phyloP scores from a whole-genome alignment of 2,113 vertebrate genomes.

The Chelonoidis abingdonii region DNA sequence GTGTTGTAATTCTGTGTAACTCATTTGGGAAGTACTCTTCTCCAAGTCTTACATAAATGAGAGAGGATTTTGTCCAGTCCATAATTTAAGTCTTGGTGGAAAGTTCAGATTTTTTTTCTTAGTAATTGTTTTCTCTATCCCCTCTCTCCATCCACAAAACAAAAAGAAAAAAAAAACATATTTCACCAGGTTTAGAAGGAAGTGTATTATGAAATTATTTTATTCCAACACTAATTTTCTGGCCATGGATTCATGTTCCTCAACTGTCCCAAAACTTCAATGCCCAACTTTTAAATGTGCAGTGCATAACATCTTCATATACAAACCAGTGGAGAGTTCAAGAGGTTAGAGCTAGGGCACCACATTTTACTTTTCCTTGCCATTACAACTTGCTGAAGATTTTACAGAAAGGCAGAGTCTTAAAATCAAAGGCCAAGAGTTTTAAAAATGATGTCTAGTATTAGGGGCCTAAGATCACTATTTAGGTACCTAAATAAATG shows the following conservation, averaged over 20 bases:
- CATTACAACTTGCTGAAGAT: background rate
- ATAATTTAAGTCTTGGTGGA: background rate
- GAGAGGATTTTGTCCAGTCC: background rate
- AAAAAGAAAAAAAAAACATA: background rate
- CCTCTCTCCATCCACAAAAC: background rate
- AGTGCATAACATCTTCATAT: background rate
- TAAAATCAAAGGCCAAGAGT: background rate
- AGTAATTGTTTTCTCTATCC: background rate
- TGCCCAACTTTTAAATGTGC: background rate
- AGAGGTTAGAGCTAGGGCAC: background rate
- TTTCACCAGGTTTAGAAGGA: background rate
- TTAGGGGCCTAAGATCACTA: background rate
- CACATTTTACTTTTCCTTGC: background rate
- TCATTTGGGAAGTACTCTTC: background rate
- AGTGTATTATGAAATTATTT: background rate
- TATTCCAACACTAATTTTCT: background rate
- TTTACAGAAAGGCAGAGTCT: background rate
- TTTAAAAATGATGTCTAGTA: background rate
- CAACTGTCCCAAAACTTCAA: background rate
- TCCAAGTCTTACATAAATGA: background rate
- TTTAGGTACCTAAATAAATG: background rate
- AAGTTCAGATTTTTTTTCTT: background rate
- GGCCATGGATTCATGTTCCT: background rate
- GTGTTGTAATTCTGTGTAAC: background rate
- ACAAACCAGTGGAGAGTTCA: background rate